Percentiles rank a stretch among this genome's conserved stretches.
These are phyloP conservation scores for Montipora sp. DNA, from an alignment of 64 coral and sea anemone genomes.

Conservation along the genomic window DNA sequence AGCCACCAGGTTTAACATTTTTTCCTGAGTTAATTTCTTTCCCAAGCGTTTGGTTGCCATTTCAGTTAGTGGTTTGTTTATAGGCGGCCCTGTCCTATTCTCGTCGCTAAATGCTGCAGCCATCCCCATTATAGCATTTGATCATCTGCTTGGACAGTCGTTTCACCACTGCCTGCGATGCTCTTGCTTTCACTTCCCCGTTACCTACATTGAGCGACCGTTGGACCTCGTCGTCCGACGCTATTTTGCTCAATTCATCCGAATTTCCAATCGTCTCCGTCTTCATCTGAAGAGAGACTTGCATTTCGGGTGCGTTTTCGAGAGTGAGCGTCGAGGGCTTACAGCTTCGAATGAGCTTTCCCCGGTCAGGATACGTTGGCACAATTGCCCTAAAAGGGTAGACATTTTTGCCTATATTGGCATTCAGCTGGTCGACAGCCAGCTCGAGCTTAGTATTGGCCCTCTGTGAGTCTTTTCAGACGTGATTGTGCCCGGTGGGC, in stretches of 20 bases:
- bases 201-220: not conserved
- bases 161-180: not conserved
- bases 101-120: not conserved
- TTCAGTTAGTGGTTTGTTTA: not conserved
- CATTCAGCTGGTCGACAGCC: too few relatives aligned
- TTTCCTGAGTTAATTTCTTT: not conserved
- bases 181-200: too few relatives aligned
- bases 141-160: not conserved
- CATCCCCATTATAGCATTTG: not conserved
- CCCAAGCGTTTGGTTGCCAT: constrained; percentile 10
- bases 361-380: too few relatives aligned
- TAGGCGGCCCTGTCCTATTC: not conserved
- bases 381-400: too few relatives aligned
- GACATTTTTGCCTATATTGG: too few relatives aligned
- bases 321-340: too few relatives aligned
- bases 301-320: too few relatives aligned
- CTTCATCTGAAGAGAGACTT: not conserved
- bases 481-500: too few relatives aligned
- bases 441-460: too few relatives aligned
- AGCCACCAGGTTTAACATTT: not conserved
- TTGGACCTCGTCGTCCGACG: not conserved
- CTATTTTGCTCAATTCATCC: not conserved
- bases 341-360: too few relatives aligned
- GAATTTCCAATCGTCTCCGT: not conserved
- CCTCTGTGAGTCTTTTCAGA: too few relatives aligned